A percentile compares a stretch with the other conserved stretches of the same genome.
Conservation (phyloP, 2,113 vertebrate species). For the Brachyhypopomus occidentalis region DNA sequence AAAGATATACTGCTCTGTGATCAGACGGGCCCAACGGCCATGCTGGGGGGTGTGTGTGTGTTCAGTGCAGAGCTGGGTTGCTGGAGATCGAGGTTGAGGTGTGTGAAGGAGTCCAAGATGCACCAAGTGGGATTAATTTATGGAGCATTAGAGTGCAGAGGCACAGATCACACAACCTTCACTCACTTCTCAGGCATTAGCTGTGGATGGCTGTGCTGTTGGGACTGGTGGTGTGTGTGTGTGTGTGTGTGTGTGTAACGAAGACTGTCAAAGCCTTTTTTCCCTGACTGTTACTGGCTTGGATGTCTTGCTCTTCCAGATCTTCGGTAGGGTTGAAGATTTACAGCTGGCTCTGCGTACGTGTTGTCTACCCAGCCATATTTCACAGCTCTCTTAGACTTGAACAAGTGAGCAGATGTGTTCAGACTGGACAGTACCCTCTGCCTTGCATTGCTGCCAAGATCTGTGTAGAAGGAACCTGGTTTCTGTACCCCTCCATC, state of each 20-base stretch:
- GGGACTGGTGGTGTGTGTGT: not conserved
- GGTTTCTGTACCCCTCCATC: too few relatives aligned
- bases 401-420: not conserved
- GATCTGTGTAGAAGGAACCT: too few relatives aligned
- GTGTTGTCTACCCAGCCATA: not conserved
- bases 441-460: too few relatives aligned
- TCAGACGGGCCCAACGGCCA: conserved; percentile 13
- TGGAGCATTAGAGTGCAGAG: not conserved
- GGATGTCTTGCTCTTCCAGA: too few relatives aligned
- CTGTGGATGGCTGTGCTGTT: too few relatives aligned
- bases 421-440: not conserved
- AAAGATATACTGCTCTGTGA: conserved; percentile 51
- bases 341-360: too few relatives aligned
- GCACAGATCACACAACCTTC: not conserved
- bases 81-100: conserved; percentile 16
- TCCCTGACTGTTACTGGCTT: too few relatives aligned
- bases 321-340: too few relatives aligned
- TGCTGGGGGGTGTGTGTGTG: not conserved
- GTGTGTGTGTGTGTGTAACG: not conserved
- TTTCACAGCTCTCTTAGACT: not conserved
- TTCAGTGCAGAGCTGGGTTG: too few relatives aligned
- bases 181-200: not conserved
- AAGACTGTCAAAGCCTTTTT: not conserved
- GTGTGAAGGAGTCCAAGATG: conserved; percentile 27
- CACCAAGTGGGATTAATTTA: conserved; percentile 26